Conservation (phyloP, 1,140 invertebrate genomes). For the Scylla paramamosain region DNA sequence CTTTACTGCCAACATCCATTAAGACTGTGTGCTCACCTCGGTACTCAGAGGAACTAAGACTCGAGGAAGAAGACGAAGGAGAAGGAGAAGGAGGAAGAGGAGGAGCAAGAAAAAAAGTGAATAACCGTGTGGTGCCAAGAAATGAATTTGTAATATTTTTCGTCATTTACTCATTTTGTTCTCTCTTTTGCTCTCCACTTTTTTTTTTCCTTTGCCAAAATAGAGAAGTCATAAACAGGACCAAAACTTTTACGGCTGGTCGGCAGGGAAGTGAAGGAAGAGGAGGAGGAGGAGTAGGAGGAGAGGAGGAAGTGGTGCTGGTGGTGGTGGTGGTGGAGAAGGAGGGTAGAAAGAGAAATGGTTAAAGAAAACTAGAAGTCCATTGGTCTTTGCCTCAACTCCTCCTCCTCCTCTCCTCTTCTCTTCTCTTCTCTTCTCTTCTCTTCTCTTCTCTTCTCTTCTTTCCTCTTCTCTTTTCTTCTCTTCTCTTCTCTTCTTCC, state of each 20-base stretch:
- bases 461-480: background rate
- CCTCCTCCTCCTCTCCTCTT: too few species aligned
- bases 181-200: background rate
- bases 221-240: background rate
- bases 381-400: background rate
- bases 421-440: background rate
- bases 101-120: background rate
- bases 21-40: background rate
- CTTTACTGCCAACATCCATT: background rate
- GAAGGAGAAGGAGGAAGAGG: background rate
- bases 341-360: background rate
- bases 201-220: background rate
- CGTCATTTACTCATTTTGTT: background rate
- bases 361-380: background rate
- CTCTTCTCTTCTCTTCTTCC: background rate
- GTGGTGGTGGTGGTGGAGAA: background rate
- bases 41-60: too few species aligned
- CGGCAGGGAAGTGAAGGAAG: background rate
- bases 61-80: background rate
- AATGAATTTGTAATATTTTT: background rate
- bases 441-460: background rate
- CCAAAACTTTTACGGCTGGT: background rate
- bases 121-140: background rate
- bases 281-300: background rate
- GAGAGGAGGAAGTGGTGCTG: background rate